Evolutionary conservation across 2,113 vertebrate species (phyloP), one percentile per base, ranked within the genome.

Genomic region (Xiphophorus maculatus): DNA sequence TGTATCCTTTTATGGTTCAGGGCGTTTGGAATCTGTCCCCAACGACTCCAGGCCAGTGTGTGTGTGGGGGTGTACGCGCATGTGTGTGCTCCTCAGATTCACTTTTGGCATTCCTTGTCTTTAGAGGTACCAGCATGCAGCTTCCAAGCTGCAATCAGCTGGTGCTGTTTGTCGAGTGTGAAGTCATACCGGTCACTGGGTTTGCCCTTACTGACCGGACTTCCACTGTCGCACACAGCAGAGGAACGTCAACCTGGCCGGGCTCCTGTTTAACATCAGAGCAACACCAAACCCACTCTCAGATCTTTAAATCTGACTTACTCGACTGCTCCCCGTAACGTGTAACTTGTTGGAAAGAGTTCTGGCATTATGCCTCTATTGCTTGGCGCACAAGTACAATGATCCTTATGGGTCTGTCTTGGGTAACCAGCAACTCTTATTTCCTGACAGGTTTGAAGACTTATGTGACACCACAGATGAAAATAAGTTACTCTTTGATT

Each of bases 131-230:
- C 25, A 58, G 51, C 25, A n/a, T 62, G 60, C 3, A 27, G 28
- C 60, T 62, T 28, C 60, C 60, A 62, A 27, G 22, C 58, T 60
- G 58, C 58, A 60, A 62, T 62, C 60, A 62, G 60, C 60, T 62
- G 60, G 28, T 62, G n/a, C 60, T 62, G 27, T 62, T 62, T 29
- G 60, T 62, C 60, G 9, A 29, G 28, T 29, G n/a, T n/a, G 58
- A 27, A 60, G 58, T 60, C 25, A 9, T 9, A 58, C 22, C 8
- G 22, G 51, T 58, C 51, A 58, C 51, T n/a, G 22, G 25, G 51
- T n/a, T 58, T 58, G 19, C 25, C 51, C 51, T n/a, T 10, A n/a
- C 51, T 58, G 51, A 58, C 51, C 51, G 10, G 51, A 58, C 51
- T n/a, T 58, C 51, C 51, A n/a, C 22, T 54, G 14, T 51, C 48